Conservation (phyloP, 2,113 vertebrate genomes). For the Brachypteracias leptosomus region DNA sequence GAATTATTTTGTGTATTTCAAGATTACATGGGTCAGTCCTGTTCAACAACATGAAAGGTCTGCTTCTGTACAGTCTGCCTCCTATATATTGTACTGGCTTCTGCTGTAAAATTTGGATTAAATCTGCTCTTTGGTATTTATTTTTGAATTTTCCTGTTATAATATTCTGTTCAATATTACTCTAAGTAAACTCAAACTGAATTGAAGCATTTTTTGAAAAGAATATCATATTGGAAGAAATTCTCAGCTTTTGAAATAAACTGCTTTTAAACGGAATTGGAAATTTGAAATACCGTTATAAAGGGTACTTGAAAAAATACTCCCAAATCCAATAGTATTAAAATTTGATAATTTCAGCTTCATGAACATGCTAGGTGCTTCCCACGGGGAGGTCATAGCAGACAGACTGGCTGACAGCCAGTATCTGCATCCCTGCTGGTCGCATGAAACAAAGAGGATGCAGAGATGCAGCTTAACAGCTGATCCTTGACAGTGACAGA, state of each 20-base stretch:
- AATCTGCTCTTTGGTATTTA: not conserved
- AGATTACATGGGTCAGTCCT: not conserved
- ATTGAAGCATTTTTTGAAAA: not conserved
- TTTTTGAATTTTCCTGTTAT: not conserved
- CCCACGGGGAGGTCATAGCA: not conserved
- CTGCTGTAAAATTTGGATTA: not conserved
- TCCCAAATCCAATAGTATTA: not conserved
- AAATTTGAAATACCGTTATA: not conserved
- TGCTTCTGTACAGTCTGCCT: not conserved
- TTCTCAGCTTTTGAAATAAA: not conserved
- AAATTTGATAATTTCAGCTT: not conserved
- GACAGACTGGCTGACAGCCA: not conserved
- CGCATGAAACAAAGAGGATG: not conserved
- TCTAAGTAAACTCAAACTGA: not conserved
- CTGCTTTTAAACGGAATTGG: not conserved
- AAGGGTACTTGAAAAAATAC: not conserved
- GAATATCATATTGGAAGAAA: not conserved
- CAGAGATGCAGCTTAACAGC: not conserved
- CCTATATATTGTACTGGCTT: not conserved
- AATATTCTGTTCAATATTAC: not conserved
- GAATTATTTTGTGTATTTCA: not conserved
- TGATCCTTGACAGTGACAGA: not conserved
- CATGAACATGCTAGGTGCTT: not conserved
- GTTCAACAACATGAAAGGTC: not conserved
- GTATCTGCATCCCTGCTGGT: not conserved